phyloP scores from a whole-genome alignment of 2,888 invertebrate species.

The Argyra leucocephala region DNA sequence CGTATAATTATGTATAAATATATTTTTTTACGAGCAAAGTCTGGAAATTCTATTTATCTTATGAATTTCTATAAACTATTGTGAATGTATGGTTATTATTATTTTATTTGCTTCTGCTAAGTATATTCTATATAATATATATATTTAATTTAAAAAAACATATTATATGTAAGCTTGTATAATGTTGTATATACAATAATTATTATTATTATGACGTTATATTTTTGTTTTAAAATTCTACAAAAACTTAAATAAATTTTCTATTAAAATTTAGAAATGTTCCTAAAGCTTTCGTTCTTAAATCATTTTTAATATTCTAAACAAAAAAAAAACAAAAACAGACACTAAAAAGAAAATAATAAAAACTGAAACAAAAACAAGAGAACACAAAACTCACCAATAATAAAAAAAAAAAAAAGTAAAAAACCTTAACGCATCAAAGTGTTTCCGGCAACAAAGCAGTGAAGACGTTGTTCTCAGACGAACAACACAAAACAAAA shows the following conservation, averaged over 20 bases:
- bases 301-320: conserved; percentile 15
- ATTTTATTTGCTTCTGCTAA: background rate
- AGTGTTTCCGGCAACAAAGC: conserved; percentile 1
- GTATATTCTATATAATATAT: too few relatives aligned
- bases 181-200: background rate
- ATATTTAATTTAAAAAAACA: too few relatives aligned
- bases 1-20: background rate
- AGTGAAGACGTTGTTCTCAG: background rate
- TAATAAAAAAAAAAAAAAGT: background rate
- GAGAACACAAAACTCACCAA: conserved; percentile 8
- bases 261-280: conserved; percentile 19
- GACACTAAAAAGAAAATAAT: conserved; percentile 12
- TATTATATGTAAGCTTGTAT: too few relatives aligned
- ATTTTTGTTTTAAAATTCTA: conserved; percentile 11
- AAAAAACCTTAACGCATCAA: background rate
- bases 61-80: background rate
- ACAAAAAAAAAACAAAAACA: conserved; percentile 12
- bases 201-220: background rate
- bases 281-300: conserved; percentile 20
- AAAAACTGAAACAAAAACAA: conserved; percentile 34
- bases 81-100: background rate
- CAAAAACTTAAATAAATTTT: conserved; percentile 12
- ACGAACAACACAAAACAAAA: background rate
- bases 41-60: background rate
- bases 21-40: background rate